Conservation (phyloP, 2,113 vertebrate species). For the Dermatemys mawii region DNA sequence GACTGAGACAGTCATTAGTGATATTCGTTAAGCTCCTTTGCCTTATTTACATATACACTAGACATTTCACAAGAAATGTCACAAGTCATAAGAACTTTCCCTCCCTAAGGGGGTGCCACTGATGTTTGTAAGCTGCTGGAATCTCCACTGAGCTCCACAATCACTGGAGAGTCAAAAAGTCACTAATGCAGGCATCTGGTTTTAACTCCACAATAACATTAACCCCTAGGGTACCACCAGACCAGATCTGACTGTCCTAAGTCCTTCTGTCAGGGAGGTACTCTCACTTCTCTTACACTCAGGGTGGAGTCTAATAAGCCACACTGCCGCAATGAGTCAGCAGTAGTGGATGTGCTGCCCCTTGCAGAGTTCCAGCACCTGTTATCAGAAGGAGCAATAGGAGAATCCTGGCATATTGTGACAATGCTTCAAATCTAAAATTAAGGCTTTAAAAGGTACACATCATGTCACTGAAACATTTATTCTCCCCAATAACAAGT, state of each 20-base stretch:
- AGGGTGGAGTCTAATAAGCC: background rate
- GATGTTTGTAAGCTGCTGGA: background rate
- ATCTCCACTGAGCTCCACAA: background rate
- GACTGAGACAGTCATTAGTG: slow-evolving; percentile 3
- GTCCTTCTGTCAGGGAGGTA: background rate
- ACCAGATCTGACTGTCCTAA: background rate
- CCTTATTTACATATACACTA: background rate
- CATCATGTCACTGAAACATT: background rate
- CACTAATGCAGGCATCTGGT: background rate
- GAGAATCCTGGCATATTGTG: background rate
- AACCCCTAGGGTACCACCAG: background rate
- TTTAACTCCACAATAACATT: background rate
- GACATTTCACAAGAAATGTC: background rate
- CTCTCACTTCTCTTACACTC: background rate
- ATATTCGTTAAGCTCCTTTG: slow-evolving; percentile 1
- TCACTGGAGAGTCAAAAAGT: background rate
- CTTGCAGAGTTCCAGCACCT: background rate
- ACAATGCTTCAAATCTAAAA: background rate
- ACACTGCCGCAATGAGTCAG: background rate
- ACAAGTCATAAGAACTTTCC: background rate
- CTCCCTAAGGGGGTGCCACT: slow-evolving; percentile 26
- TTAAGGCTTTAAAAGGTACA: background rate
- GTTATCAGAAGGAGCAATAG: background rate
- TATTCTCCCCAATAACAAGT: slow-evolving; percentile 1
- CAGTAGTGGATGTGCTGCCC: rapidly evolving